Evolutionary conservation across 2,888 invertebrate species (phyloP), one percentile per base, ranked within the genome.

Genomic region (Epinotia brunnichana): DNA sequence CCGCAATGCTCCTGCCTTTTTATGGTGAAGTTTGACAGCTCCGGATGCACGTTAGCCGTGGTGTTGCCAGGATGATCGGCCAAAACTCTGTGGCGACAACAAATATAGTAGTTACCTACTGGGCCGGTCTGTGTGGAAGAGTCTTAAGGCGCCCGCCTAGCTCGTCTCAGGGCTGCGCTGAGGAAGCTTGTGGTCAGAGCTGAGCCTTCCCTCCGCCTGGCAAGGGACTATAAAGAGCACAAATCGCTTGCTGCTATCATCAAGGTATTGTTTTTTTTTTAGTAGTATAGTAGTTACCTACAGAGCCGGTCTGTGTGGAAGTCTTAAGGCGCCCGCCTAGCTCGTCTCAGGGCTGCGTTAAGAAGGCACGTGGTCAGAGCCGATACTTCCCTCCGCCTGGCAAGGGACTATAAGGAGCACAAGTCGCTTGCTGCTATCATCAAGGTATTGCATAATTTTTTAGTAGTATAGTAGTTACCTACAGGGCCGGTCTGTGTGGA

Each of bases 91-190:
- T n/a, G n/a, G n/a, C n/a, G n/a, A n/a, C n/a, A n/a, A n/a, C n/a
- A n/a, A n/a, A n/a, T 24, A 24, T 24, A 24, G n/a, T n/a, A n/a
- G n/a, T n/a, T n/a, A n/a, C n/a, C n/a, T 24, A 2, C 21, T 2
- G 21, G 21, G 21, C 21, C 21, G 21, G 2, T 24, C 21, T 24
- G 21, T 24, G 21, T 24, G 21, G 21, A n/a, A n/a, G n/a, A n/a
- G n/a, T n/a, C n/a, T n/a, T n/a, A n/a, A 0, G 90, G 90, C 0
- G 88, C 90, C 1, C 80, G 93, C 0, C 78, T 93, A 4, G 90
- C 90, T 19, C 76, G 90, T n/a, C 89, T 93, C 0, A 83, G 91
- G 10, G 92, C 91, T 0, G 91, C 93, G 10, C 76, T 93, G 66
- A 82, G 93, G 10, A 80, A 92, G n/a, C 91, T 91, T 48, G 89